Conservation (phyloP, 2,113 vertebrate genomes). For the Mesembrinibis cayennensis region DNA sequence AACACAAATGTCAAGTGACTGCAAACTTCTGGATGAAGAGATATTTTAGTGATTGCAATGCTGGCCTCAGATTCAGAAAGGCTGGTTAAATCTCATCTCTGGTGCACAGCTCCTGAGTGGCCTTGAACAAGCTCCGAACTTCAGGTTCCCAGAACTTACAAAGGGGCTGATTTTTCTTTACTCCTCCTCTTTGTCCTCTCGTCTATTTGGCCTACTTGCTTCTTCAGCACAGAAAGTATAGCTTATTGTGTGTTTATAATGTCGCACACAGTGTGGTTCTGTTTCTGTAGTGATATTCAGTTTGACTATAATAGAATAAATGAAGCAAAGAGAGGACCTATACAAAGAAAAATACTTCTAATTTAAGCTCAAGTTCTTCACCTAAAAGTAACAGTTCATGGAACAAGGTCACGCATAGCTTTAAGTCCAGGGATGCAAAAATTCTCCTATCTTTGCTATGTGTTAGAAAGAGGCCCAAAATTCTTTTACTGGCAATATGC, state of each 20-base stretch:
- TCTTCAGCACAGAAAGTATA: neutral
- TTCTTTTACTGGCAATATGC: neutral
- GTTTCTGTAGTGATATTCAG: neutral
- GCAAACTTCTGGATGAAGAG: conserved; percentile 21
- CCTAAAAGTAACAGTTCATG: neutral
- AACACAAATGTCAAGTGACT: conserved; percentile 57
- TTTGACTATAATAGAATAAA: neutral
- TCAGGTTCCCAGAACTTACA: neutral
- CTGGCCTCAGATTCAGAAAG: neutral
- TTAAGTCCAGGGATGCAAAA: neutral
- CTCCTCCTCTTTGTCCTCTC: neutral
- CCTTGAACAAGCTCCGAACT: neutral
- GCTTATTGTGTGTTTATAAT: neutral
- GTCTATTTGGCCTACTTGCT: neutral
- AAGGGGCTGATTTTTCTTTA: neutral
- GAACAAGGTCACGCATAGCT: neutral
- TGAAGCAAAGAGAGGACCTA: neutral
- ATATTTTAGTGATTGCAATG: neutral
- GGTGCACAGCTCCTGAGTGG: neutral
- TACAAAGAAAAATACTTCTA: neutral
- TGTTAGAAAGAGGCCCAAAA: neutral
- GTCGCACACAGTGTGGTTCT: neutral
- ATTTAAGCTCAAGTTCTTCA: neutral
- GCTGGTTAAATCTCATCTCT: neutral
- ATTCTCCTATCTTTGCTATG: neutral